These are phyloP conservation scores for Cotesia glomerata DNA, from an alignment of 1,140 invertebrate genomes.

Conservation along the genomic window DNA sequence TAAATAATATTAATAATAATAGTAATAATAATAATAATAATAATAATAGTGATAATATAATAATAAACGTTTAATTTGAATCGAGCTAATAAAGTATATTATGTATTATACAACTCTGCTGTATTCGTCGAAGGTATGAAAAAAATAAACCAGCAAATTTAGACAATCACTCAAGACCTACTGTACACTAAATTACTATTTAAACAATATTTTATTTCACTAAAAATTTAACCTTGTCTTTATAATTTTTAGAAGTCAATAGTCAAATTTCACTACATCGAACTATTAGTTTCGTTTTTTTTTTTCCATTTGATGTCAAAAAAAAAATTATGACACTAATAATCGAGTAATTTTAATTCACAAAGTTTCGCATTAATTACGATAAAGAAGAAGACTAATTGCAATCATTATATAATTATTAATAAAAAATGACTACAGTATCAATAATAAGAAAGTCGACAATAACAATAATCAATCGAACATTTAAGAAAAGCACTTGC, in stretches of 20 bases:
- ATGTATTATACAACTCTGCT: not conserved
- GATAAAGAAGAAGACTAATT: not conserved
- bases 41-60: not conserved
- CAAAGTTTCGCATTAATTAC: constrained; percentile 23
- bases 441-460: constrained; percentile 19
- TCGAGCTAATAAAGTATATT: not conserved
- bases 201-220: too few relatives aligned
- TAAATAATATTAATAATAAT: too few relatives aligned
- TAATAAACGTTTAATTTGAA: not conserved
- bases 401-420: not conserved
- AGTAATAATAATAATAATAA: too few relatives aligned
- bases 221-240: too few relatives aligned
- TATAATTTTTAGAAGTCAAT: not conserved
- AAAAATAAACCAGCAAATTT: not conserved
- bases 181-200: not conserved
- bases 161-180: not conserved
- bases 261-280: too few relatives aligned
- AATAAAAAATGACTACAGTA: constrained; percentile 5
- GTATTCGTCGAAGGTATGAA: not conserved
- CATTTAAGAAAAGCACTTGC: not conserved
- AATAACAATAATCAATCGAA: constrained; percentile 16
- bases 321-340: not conserved
- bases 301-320: too few relatives aligned
- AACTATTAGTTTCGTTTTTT: too few relatives aligned
- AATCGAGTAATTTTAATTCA: constrained; percentile 5